Evolutionary conservation across 1,140 invertebrate genomes (phyloP).

Genomic region (Bombus sylvicola): DNA sequence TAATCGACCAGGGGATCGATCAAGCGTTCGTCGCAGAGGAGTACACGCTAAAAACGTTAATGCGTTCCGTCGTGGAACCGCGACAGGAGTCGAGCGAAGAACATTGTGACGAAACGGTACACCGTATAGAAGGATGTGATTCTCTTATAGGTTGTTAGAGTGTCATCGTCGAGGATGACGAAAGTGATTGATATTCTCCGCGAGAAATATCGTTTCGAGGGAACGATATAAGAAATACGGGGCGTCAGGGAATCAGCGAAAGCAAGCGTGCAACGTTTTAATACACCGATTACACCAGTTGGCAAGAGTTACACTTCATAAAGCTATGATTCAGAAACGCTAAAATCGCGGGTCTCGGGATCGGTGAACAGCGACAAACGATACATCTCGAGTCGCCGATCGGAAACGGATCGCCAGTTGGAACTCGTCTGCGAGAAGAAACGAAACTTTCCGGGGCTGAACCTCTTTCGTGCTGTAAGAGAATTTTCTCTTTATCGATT

Average conservation of each 20-base stretch:
- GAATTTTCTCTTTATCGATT: not conserved
- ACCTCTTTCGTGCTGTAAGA: not conserved
- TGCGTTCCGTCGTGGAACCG: not conserved
- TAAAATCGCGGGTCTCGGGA: not conserved
- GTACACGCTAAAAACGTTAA: slow-evolving; percentile 25
- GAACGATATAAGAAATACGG: not conserved
- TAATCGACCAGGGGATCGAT: slow-evolving; percentile 21
- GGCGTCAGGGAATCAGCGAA: not conserved
- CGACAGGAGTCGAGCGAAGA: not conserved
- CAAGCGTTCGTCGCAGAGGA: not conserved
- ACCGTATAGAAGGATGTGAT: no score
- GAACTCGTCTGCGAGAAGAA: not conserved
- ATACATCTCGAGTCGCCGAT: not conserved
- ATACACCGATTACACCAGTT: not conserved
- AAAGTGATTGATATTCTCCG: slow-evolving; percentile 21
- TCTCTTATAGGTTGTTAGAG: not conserved
- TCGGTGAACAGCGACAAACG: not conserved
- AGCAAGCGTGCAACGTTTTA: not conserved
- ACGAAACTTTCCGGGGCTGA: not conserved
- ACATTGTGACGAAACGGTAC: not conserved
- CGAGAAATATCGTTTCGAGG: not conserved
- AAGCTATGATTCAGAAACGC: not conserved
- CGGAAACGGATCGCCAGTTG: not conserved
- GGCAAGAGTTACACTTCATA: not conserved
- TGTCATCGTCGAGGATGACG: slow-evolving; percentile 10